Percentiles rank a stretch among this genome's conserved stretches.
Conservation (phyloP, 23 tunicate genomes). For the Diplosoma virens region DNA sequence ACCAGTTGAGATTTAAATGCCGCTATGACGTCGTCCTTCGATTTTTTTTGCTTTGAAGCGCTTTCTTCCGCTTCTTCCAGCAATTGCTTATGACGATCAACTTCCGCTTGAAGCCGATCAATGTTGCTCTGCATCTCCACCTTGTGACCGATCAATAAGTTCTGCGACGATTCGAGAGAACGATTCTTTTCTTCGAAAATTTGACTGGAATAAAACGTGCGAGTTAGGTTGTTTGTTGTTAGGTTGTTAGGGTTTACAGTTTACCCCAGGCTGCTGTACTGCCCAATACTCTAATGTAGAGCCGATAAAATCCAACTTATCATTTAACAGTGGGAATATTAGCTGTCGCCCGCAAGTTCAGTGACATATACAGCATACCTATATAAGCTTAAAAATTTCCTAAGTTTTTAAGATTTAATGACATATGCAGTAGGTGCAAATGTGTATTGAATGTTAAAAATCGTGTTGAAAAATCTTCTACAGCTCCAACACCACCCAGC, state of each 20-base stretch:
- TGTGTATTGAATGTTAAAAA: not conserved
- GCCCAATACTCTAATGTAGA: too few species aligned
- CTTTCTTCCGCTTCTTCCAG: constrained; percentile 17
- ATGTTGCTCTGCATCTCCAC: constrained; percentile 35
- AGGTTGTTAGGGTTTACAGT: too few species aligned
- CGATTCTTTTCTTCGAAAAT: constrained; percentile 12
- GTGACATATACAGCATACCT: too few species aligned
- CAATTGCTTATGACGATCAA: constrained; percentile 21
- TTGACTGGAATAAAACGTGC: constrained; percentile 20
- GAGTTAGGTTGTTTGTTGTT: not conserved
- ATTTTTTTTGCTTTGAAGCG: not conserved
- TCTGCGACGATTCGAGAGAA: constrained; percentile 52
- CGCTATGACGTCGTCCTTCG: constrained; percentile 10
- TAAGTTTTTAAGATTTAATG: too few species aligned
- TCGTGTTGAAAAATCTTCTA: not conserved
- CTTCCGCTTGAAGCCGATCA: constrained; percentile 2
- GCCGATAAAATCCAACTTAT: too few species aligned
- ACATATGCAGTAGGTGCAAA: not conserved
- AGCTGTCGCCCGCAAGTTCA: too few species aligned
- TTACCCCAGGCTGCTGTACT: too few species aligned
- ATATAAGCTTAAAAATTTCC: too few species aligned
- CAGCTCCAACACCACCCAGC: not conserved
- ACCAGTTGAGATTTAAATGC: constrained; percentile 31
- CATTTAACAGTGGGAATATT: too few species aligned
- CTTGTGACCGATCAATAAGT: constrained; percentile 24